Evolutionary conservation across 2,113 vertebrate species (phyloP), one percentile per base, ranked within the genome.

Genomic region (Rattus norvegicus): DNA sequence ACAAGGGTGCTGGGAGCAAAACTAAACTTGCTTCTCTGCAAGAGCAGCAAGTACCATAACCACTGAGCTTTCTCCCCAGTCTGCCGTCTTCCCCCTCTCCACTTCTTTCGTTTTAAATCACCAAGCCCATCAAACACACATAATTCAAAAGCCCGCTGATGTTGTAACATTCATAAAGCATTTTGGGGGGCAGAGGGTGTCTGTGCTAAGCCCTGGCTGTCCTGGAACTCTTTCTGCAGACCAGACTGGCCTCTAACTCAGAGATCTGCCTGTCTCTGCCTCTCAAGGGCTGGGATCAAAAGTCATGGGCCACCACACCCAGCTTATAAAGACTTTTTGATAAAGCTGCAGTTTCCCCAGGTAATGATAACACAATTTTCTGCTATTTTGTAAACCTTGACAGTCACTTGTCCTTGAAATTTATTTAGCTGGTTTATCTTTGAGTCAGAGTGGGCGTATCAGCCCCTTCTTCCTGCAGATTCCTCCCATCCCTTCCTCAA

Each of bases 51-150:
- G 76, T 79, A 16, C 16, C 36, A 59, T 83, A 59, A 83, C 36
- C 54, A 83, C 20, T 54, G 20, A 56, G 52, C 30, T 81, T 59
- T 56, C 79, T 84, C 54, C 20, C 20, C 16, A 39, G 49, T 6
- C 22, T 63, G 7, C 14, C 4, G 7, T 30, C 43, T 8, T 30
- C 4, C 36, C 0, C 9, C 4, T 10, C 9, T 36, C 13, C 20
- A 47, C 3, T 4, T 1, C 24, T 19, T 33, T 54, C 36, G 17
- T 72, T 80, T 19, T 20, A 12, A 72, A 90, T 33, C 65, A 92
- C 90, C 39, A 92, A 94, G 24, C 4, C 70, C 81, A 75, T 93
- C 61, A 95, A 92, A 90, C 52, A 54, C 61, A 92, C 56, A 24
- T 84, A 59, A 88, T 70, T 88, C n/a, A 95, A 92, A 89, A 22